Conservation (phyloP, 2,888 invertebrate genomes). For the Yponomeuta malinellus region DNA sequence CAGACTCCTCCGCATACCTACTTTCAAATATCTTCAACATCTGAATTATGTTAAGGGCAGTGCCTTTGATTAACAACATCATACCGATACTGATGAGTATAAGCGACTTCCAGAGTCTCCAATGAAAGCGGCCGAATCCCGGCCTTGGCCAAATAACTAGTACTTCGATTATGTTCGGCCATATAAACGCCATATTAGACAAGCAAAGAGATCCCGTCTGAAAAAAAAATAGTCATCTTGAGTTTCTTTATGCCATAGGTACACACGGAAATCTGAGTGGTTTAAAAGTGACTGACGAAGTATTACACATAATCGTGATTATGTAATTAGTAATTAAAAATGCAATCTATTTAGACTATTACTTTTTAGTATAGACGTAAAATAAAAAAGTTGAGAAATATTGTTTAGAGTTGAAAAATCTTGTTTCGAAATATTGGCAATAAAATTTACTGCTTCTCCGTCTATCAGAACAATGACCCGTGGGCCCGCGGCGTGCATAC, state of each 20-base stretch:
- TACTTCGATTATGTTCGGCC: slow-evolving; percentile 36
- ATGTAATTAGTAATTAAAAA: no score
- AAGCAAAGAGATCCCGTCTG: slow-evolving; percentile 47
- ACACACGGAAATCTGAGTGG: background rate
- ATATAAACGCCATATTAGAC: slow-evolving; percentile 48
- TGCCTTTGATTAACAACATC: slow-evolving; percentile 33
- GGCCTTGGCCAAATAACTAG: slow-evolving; percentile 38
- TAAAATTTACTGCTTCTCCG: no score
- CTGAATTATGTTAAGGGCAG: slow-evolving; percentile 30
- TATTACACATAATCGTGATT: no score
- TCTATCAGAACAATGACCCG: no score
- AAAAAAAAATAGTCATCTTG: slow-evolving; percentile 22
- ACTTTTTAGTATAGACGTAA: no score
- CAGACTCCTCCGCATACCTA: background rate
- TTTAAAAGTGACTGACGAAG: no score
- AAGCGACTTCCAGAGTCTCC: slow-evolving; percentile 34
- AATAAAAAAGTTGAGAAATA: no score
- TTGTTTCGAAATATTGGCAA: no score
- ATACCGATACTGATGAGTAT: slow-evolving; percentile 27
- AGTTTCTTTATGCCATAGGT: slow-evolving; percentile 22
- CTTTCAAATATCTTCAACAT: background rate
- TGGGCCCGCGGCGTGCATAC: no score
- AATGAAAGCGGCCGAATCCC: slow-evolving; percentile 34
- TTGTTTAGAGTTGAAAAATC: no score
- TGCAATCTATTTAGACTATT: no score